A percentile compares a stretch with the other conserved stretches of the same genome.
These are phyloP conservation scores for Coluber constrictor DNA, from an alignment of 2,797 vertebrate species.

Conservation along the genomic window DNA sequence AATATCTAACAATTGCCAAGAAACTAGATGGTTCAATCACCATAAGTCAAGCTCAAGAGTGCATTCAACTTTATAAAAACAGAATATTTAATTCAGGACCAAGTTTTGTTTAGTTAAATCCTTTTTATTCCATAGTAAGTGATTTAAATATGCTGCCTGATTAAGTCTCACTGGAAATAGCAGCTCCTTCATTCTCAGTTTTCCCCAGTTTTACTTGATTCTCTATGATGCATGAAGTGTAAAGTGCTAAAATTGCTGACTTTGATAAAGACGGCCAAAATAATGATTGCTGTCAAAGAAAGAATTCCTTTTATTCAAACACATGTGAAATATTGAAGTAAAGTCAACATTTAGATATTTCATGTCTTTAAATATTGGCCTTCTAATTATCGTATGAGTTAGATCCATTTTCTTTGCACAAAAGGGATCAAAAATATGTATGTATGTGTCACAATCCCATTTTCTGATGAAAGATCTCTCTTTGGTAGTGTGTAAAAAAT, in stretches of 20 bases:
- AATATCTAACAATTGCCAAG: neutral
- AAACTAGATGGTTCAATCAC: neutral
- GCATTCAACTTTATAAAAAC: neutral
- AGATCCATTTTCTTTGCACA: slow-evolving; percentile 43
- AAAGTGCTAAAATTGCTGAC: slow-evolving; percentile 54
- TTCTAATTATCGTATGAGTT: slow-evolving; percentile 44
- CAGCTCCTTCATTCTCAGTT: neutral
- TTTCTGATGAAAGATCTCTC: slow-evolving; percentile 21
- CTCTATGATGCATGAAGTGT: slow-evolving; percentile 27
- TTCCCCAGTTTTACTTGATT: neutral
- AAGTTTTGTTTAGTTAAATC: neutral
- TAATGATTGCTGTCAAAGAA: slow-evolving; percentile 53
- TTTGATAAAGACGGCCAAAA: slow-evolving; percentile 42
- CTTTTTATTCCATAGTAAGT: neutral
- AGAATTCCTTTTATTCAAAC: slow-evolving; percentile 46
- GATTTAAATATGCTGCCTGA: neutral
- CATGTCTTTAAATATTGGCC: slow-evolving; percentile 15
- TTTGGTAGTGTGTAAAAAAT: slow-evolving; percentile 22
- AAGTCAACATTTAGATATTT: slow-evolving; percentile 30
- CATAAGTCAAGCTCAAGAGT: neutral
- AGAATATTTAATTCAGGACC: neutral
- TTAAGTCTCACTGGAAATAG: neutral
- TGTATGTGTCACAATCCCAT: neutral
- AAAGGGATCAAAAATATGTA: slow-evolving; percentile 20
- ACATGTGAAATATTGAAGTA: slow-evolving; percentile 56